Evolutionary conservation across 64 coral and sea anemone species (phyloP).

Genomic region (Montipora efflorescens): DNA sequence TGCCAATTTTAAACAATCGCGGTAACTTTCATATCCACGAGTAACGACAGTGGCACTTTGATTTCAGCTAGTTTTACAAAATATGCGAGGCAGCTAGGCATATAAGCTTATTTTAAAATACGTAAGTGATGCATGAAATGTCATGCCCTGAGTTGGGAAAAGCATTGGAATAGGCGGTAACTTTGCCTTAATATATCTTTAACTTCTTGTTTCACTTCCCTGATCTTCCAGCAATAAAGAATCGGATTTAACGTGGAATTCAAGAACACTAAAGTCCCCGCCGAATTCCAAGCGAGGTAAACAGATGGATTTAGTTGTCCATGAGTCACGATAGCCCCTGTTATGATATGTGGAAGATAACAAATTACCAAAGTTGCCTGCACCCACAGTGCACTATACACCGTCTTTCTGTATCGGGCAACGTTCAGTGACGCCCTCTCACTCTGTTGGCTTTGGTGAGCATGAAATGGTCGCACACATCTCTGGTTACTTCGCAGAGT

Average conservation of each 20-base stretch:
- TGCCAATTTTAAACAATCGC: too few species aligned
- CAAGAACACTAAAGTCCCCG: not conserved
- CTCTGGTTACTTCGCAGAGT: not conserved
- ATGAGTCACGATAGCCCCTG: not conserved
- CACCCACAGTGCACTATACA: not conserved
- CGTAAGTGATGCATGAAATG: too few species aligned
- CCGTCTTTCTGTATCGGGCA: slow-evolving; percentile 24
- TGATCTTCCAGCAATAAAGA: not conserved
- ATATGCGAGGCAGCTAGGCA: too few species aligned
- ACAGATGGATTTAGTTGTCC: not conserved
- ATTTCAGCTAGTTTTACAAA: not conserved
- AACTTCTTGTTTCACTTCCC: not conserved
- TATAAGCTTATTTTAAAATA: too few species aligned
- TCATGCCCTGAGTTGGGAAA: too few species aligned
- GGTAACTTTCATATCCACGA: too few species aligned
- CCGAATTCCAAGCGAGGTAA: not conserved
- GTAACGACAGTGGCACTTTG: too few species aligned
- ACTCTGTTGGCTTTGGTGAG: not conserved
- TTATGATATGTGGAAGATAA: not conserved
- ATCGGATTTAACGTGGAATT: slow-evolving; percentile 4
- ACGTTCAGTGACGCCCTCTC: not conserved
- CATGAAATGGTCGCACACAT: not conserved
- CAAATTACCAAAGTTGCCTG: not conserved
- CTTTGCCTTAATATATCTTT: too few species aligned
- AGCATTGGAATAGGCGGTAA: too few species aligned